Conservation (phyloP, 2,113 vertebrate genomes). For the Gymnarchus niloticus region DNA sequence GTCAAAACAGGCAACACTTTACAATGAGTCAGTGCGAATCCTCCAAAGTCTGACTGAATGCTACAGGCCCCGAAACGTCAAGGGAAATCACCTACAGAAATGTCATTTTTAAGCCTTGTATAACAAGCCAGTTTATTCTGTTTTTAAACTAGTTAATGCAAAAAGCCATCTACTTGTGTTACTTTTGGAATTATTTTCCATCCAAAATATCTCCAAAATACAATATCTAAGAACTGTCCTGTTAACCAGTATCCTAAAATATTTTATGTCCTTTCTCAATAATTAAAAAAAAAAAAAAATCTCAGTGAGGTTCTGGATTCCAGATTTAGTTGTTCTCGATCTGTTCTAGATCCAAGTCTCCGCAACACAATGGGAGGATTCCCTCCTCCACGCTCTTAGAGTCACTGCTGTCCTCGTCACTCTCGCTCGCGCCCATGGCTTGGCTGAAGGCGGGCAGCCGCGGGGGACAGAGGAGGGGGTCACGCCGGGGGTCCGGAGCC, state of each 20-base stretch:
- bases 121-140: slow-evolving; percentile 56
- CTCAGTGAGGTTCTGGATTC: slow-evolving; percentile 11
- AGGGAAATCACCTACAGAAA: slow-evolving; percentile 51
- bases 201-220: slow-evolving; percentile 42
- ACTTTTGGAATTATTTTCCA: slow-evolving; percentile 49
- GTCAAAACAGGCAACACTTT: neutral
- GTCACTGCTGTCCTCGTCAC: slow-evolving; percentile 58
- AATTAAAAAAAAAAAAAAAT: neutral
- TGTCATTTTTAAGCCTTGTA: slow-evolving; percentile 62
- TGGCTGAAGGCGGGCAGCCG: neutral
- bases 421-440: slow-evolving; percentile 43
- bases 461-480: slow-evolving; percentile 18
- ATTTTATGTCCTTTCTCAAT: neutral
- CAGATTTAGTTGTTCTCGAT: slow-evolving; percentile 65
- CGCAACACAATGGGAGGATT: slow-evolving; percentile 52
- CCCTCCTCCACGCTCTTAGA: slow-evolving; percentile 57
- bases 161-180: slow-evolving; percentile 44
- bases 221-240: neutral
- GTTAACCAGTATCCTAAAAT: neutral
- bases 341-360: slow-evolving; percentile 68
- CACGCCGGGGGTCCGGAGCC: slow-evolving; percentile 35
- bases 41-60: neutral
- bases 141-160: slow-evolving; percentile 59
- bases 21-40: neutral
- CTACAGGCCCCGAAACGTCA: slow-evolving; percentile 39